These are phyloP conservation scores for Pristis pectinata DNA, from an alignment of 2,797 vertebrate genomes.

Conservation along the genomic window DNA sequence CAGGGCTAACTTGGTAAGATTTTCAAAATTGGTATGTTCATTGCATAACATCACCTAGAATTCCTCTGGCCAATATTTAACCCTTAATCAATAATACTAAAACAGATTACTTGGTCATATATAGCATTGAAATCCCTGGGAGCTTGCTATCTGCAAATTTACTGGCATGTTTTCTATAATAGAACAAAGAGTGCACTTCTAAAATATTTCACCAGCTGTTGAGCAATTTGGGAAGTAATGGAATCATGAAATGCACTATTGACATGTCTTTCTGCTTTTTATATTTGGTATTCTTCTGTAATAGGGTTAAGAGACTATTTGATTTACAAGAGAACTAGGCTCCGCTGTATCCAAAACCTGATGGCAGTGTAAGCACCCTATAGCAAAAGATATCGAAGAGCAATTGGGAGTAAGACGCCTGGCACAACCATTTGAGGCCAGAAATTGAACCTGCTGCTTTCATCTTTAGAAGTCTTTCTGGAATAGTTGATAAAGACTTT, in stretches of 20 bases:
- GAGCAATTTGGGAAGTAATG: not conserved
- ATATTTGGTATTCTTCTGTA: not conserved
- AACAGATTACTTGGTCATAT: not conserved
- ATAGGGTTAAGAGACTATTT: not conserved
- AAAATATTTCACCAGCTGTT: not conserved
- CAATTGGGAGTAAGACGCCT: not conserved
- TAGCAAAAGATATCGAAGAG: not conserved
- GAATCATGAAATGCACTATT: not conserved
- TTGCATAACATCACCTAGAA: too few species aligned
- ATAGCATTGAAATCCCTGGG: not conserved
- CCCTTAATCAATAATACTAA: not conserved
- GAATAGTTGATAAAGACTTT: not conserved
- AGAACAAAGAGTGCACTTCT: not conserved
- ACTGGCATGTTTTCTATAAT: not conserved
- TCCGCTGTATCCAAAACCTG: not conserved
- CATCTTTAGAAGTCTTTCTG: not conserved
- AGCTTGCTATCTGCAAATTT: not conserved
- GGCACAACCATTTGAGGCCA: not conserved
- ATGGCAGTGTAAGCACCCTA: not conserved
- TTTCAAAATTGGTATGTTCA: too few species aligned
- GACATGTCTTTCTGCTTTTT: not conserved
- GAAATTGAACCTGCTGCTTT: not conserved
- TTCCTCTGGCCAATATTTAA: not conserved
- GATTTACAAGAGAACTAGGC: not conserved
- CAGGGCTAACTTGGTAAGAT: too few species aligned